Evolutionary conservation across 2,113 vertebrate genomes (phyloP).

Genomic region (Seriola dumerili): DNA sequence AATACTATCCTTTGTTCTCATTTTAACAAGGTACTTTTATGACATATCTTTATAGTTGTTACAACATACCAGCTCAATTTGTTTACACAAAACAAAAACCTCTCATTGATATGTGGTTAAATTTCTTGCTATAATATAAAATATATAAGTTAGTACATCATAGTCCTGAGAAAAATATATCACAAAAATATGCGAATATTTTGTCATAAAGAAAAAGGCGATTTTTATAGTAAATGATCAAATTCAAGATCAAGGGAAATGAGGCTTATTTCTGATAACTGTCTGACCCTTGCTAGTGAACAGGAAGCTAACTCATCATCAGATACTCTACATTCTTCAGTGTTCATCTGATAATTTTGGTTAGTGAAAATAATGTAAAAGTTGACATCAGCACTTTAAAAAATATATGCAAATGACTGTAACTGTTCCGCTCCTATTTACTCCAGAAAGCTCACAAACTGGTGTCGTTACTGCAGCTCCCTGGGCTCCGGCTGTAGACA

Average conservation of each 20-base stretch:
- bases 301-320: background rate
- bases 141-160: background rate
- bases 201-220: background rate
- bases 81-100: background rate
- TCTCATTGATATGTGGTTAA: background rate
- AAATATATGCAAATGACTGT: no score
- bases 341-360: background rate
- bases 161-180: background rate
- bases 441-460: slow-evolving; percentile 41
- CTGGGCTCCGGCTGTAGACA: slow-evolving; percentile 47
- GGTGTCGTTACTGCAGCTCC: slow-evolving; percentile 20
- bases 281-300: background rate
- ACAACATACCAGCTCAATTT: background rate
- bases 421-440: background rate
- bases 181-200: background rate
- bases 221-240: background rate
- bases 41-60: background rate
- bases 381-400: background rate
- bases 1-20: background rate
- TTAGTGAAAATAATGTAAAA: background rate
- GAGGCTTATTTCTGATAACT: background rate
- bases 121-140: background rate
- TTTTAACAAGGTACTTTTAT: background rate
- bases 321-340: background rate
- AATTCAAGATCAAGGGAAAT: background rate